phyloP scores from a whole-genome alignment of 1,140 invertebrate species.

The Ostrea edulis region DNA sequence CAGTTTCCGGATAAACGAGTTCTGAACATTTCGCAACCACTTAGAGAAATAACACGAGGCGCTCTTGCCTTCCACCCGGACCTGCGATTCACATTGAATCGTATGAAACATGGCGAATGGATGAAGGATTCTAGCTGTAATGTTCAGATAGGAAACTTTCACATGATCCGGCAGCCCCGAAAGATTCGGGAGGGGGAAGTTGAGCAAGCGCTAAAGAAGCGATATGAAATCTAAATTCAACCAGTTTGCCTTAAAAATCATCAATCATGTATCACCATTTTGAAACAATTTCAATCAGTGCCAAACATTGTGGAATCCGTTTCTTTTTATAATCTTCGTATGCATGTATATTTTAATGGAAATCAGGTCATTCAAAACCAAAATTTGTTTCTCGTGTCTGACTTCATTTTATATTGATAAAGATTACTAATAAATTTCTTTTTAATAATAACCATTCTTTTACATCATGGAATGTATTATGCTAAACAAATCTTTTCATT shows the following conservation, averaged over 20 bases:
- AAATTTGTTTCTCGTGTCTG: background rate
- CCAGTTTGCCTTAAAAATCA: background rate
- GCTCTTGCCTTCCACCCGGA: conserved; percentile 48
- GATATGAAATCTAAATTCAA: conserved; percentile 50
- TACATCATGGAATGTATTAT: too few relatives aligned
- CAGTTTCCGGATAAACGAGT: conserved; percentile 54
- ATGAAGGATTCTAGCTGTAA: conserved; percentile 36
- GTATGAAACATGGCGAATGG: conserved; percentile 51
- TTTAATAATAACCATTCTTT: too few relatives aligned
- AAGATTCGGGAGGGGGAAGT: conserved; percentile 51
- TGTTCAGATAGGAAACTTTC: conserved; percentile 62
- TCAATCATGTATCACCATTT: conserved; percentile 7
- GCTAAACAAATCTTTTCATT: too few relatives aligned
- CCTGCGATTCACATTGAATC: conserved; percentile 52
- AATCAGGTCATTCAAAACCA: background rate
- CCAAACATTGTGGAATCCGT: background rate
- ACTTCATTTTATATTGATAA: too few relatives aligned
- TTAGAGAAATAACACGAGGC: conserved; percentile 48
- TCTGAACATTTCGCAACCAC: conserved; percentile 46
- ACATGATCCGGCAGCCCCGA: conserved; percentile 59
- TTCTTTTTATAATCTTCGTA: background rate
- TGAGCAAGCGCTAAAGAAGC: conserved; percentile 51
- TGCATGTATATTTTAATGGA: background rate
- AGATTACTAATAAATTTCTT: too few relatives aligned
- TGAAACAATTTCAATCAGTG: background rate